Evolutionary conservation across 2,888 invertebrate species (phyloP).

Genomic region (Hirtodrosophila cameraria): DNA sequence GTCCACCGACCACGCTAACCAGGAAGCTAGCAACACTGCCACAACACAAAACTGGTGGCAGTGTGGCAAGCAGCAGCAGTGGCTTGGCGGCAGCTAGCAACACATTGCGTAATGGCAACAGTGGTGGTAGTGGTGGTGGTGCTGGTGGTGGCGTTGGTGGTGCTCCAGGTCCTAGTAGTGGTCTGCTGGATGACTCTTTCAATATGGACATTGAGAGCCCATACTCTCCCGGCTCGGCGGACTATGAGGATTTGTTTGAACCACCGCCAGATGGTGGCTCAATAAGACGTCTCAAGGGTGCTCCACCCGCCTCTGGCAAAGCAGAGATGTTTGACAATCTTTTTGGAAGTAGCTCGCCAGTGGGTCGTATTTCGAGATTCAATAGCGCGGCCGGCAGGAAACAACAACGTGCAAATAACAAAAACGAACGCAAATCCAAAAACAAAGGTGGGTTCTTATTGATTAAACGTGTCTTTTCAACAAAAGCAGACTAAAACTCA

Average conservation of each 20-base stretch:
- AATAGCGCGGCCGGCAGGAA: constrained; percentile 55
- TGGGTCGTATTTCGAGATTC: constrained; percentile 68
- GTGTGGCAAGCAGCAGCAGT: constrained; percentile 77
- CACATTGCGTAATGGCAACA: constrained; percentile 47
- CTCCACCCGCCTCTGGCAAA: constrained; percentile 42
- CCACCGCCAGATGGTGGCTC: constrained; percentile 86
- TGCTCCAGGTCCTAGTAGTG: constrained; percentile 4
- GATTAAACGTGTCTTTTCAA: not conserved
- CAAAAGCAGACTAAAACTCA: not conserved
- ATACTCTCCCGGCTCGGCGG: constrained; percentile 94
- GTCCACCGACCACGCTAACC: constrained; percentile 79
- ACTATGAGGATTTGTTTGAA: constrained; percentile 94
- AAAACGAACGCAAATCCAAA: constrained; percentile 74
- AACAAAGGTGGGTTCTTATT: constrained; percentile 82
- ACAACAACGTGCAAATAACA: constrained; percentile 47
- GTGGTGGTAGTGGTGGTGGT: constrained; percentile 21
- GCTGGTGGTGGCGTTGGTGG: constrained; percentile 22
- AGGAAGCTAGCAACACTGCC: constrained; percentile 76
- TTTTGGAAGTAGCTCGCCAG: constrained; percentile 86
- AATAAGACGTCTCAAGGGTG: constrained; percentile 57
- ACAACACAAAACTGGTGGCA: constrained; percentile 74
- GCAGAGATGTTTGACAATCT: constrained; percentile 87
- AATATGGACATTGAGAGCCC: constrained; percentile 91
- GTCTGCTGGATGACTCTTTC: constrained; percentile 85
- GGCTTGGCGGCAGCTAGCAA: constrained; percentile 37